Base-by-base conservation (phyloP, 2,113 vertebrate genomes). In the Heterotis niloticus region DNA sequence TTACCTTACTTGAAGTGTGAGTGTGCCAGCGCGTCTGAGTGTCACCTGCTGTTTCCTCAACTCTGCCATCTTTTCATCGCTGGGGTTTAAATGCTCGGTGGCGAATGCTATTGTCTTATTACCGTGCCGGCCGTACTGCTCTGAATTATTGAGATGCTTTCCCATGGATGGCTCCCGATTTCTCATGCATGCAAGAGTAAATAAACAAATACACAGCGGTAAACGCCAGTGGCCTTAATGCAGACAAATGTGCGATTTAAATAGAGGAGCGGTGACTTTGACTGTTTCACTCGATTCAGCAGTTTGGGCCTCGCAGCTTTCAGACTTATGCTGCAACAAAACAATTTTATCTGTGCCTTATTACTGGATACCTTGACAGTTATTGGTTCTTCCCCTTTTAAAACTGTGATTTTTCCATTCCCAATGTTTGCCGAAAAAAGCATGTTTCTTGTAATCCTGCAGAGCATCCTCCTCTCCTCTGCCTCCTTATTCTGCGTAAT, bases 361-460 rank as follows among this genome's bases (percentile, higher is more conserved):
- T 24, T 62, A 78, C 66, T 10, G 26, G n/a, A 29, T 17, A 9
- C 24, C 10, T 24, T 69, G 65, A 52, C 54, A 67, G 65, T 59
- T 69, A 69, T 69, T 12, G 26, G 52, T 66, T 77, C 23, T 23
- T 77, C 51, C 52, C 54, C 78, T 75, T 60, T 79, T 79, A 23
- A 57, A 66, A 80, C 83, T 84, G 75, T 81, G 62, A 10, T 78
- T 57, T 65, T 60, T 69, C 65, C 66, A 62, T 81, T 5, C 44
- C 10, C 59, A 24, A 5, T 67, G 64, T 17, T 64, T 76, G 44
- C 26, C 10, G 10, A 75, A 24, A 44, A n/a, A 65, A 0, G 12
- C 54, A n/a, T 29, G 26, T 28, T 60, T 10, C 28, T n/a, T 29
- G 44, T 59, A 44, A 65, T 68, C 76, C 29, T 26, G 28, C 56